Evolutionary conservation across 1,140 invertebrate genomes (phyloP).

Genomic region (Cyrtorhinus lividipennis): DNA sequence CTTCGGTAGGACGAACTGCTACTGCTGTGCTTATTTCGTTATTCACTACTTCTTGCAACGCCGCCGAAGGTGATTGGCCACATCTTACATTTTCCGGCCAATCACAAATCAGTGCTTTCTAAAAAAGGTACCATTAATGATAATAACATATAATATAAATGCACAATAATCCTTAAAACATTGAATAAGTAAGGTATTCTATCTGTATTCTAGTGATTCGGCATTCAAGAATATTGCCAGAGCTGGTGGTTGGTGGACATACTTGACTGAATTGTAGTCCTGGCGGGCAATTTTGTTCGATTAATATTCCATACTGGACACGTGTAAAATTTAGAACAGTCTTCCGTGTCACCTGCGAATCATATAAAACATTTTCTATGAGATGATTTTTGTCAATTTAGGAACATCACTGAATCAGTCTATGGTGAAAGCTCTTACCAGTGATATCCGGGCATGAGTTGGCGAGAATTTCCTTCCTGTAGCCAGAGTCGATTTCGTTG

Average conservation of each 20-base stretch:
- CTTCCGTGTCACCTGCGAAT: constrained; percentile 30
- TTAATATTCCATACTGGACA: constrained; percentile 56
- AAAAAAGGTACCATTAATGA: too few relatives aligned
- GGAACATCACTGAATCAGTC: too few relatives aligned
- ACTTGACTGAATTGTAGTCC: constrained; percentile 60
- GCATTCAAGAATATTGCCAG: too few relatives aligned
- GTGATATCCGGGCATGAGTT: constrained; percentile 14
- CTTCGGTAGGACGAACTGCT: background rate
- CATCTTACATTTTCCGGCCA: constrained; percentile 38
- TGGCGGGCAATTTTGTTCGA: constrained; percentile 48
- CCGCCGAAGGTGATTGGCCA: constrained; percentile 18
- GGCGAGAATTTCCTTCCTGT: background rate
- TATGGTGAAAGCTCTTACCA: constrained; percentile 2
- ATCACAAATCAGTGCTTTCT: constrained; percentile 44
- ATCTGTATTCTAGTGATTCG: too few relatives aligned
- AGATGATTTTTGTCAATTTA: too few relatives aligned
- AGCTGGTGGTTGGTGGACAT: too few relatives aligned
- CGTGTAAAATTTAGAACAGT: constrained; percentile 65
- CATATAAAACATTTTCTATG: too few relatives aligned
- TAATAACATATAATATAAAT: too few relatives aligned
- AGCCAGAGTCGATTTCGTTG: background rate
- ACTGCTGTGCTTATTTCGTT: constrained; percentile 1
- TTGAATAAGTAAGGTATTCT: too few relatives aligned
- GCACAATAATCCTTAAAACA: too few relatives aligned
- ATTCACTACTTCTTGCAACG: constrained; percentile 18